Evolutionary conservation across 92 coral and sea anemone species (phyloP).

Genomic region (Zoanthus sansibaricus): DNA sequence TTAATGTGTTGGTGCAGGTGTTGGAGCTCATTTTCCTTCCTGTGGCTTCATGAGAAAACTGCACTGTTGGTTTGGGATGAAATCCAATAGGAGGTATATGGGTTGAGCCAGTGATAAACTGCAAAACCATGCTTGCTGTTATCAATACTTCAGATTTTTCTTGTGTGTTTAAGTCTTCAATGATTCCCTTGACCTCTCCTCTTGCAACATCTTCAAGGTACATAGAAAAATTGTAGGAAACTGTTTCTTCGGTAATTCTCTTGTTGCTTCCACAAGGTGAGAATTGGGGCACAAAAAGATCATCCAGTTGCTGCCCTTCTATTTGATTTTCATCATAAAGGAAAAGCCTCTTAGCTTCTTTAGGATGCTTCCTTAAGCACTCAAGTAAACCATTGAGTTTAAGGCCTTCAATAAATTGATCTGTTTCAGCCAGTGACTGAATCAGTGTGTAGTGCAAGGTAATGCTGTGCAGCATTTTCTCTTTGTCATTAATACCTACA

Average conservation of each 20-base stretch:
- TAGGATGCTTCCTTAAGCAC: constrained; percentile 55
- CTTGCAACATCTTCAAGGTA: constrained; percentile 62
- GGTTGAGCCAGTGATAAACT: constrained; percentile 59
- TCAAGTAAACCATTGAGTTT: constrained; percentile 53
- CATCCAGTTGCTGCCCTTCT: constrained; percentile 50
- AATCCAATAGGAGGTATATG: constrained; percentile 61
- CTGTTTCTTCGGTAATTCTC: constrained; percentile 56
- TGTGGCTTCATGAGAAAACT: constrained; percentile 59
- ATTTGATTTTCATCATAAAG: constrained; percentile 52
- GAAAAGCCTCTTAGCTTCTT: constrained; percentile 65
- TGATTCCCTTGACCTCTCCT: constrained; percentile 48
- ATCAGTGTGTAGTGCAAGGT: constrained; percentile 53
- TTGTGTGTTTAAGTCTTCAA: constrained; percentile 61
- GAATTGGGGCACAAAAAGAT: constrained; percentile 45
- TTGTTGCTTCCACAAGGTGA: constrained; percentile 64
- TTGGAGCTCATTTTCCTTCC: constrained; percentile 43
- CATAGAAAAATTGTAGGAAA: constrained; percentile 53
- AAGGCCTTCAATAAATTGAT: constrained; percentile 68
- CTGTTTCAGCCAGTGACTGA: constrained; percentile 56
- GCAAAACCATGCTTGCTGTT: constrained; percentile 59
- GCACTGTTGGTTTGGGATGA: constrained; percentile 44
- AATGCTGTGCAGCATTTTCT: constrained; percentile 57
- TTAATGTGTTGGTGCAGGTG: constrained; percentile 15
- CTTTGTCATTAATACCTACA: constrained; percentile 61
- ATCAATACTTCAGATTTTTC: constrained; percentile 48